Base-by-base conservation (phyloP, 1,140 invertebrate genomes). In the Drosophila nigrodunni region DNA sequence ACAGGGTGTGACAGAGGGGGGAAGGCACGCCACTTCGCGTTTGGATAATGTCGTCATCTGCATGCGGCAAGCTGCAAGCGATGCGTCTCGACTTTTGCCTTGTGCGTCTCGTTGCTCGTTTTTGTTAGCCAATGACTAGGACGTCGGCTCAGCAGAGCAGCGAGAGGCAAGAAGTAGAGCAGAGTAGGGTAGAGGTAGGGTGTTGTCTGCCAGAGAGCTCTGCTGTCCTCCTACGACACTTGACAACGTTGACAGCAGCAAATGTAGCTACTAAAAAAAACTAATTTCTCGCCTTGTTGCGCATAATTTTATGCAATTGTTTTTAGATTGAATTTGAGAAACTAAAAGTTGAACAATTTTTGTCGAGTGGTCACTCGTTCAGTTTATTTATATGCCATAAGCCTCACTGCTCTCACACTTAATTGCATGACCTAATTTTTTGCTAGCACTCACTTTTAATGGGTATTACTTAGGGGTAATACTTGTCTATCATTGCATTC, bases 281-380 rank as follows among this genome's bases (percentile, higher is more conserved):
- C 80, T 88, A 88, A 87, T 87, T 87, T 87, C 77, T 71, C 83
- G 77, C 80, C 69, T 76, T 80, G 83, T 58, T 88, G 80, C 70
- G 57, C 83, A 87, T 88, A 83, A 87, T 87, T 83, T 80, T 80
- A 87, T 88, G 83, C 83, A 87, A 88, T 87, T 87, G 83, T 87
- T 80, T 88, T 78, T 69, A 57, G 64, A 80, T 88, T 80, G 70
- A 86, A 81, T 79, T 88, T 49, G 10, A 41, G 41, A 25, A 25
- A 57, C 15, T 39, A 15, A 4, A 18, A 57, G 35, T 18, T 21
- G 15, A 54, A 58, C 18, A 66, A 80, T 43, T 21, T 30, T 54
- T 58, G 25, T 69, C 18, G 35, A 67, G 34, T 7, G 68, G 34
- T 60, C 39, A 52, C n/a, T 18, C 13, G 39, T 1, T 7, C 21